Percentiles rank a stretch among this genome's conserved stretches.
phyloP scores from a whole-genome alignment of 2,888 invertebrate species.

The Nematopogon swammerdamellus region DNA sequence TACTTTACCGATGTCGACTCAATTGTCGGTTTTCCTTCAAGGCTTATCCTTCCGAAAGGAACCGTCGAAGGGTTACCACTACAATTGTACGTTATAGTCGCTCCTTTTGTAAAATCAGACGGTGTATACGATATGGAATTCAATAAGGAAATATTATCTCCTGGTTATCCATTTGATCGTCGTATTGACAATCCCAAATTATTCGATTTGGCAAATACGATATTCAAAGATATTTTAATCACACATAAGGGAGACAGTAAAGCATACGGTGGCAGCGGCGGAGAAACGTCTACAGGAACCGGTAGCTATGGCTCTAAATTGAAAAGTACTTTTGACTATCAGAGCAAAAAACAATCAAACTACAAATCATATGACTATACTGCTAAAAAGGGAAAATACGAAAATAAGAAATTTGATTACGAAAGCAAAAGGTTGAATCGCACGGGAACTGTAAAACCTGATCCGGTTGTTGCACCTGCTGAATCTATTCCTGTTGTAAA shows the following conservation, averaged over 20 bases:
- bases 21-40: conserved; percentile 63
- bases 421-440: not conserved
- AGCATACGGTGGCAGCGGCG: conserved; percentile 17
- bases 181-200: conserved; percentile 45
- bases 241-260: conserved; percentile 25
- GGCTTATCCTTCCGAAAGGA: conserved; percentile 70
- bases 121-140: too few species aligned
- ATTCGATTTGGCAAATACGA: conserved; percentile 33
- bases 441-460: too few species aligned
- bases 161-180: conserved; percentile 73
- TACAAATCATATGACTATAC: conserved; percentile 6
- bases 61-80: conserved; percentile 60
- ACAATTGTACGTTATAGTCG: conserved; percentile 62
- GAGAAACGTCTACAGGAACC: conserved; percentile 8
- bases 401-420: conserved; percentile 11
- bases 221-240: conserved; percentile 30
- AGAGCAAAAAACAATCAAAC: conserved; percentile 12
- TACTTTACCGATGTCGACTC: conserved; percentile 43
- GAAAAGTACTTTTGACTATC: conserved; percentile 13
- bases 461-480: too few species aligned
- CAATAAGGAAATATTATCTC: conserved; percentile 40
- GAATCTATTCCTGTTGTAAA: too few species aligned
- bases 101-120: conserved; percentile 49
- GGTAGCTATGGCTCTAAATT: conserved; percentile 14
- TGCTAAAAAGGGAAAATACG: conserved; percentile 9